These are phyloP conservation scores for Nilaparvata lugens DNA, from an alignment of 1,140 invertebrate genomes.

Conservation along the genomic window DNA sequence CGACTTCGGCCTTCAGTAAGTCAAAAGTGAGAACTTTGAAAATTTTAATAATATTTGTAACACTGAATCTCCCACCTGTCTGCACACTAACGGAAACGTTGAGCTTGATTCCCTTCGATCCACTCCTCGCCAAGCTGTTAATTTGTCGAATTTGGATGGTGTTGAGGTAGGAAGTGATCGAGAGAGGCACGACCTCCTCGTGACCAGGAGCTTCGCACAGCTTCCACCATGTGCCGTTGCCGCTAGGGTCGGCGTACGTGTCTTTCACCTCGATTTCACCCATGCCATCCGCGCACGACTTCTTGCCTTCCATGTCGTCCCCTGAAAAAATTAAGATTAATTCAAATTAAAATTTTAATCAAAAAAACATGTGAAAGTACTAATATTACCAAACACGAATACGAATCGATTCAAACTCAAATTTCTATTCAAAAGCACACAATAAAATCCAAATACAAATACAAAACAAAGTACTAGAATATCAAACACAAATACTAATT, in stretches of 20 bases:
- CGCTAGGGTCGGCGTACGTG: constrained; percentile 46
- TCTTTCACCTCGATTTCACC: constrained; percentile 49
- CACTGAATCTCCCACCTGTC: constrained; percentile 15
- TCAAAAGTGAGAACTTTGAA: too few relatives aligned
- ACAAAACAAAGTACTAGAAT: too few relatives aligned
- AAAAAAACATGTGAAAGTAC: too few relatives aligned
- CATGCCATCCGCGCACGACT: constrained; percentile 33
- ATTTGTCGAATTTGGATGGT: constrained; percentile 44
- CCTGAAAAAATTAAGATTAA: too few relatives aligned
- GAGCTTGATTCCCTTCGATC: constrained; percentile 36
- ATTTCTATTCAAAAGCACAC: too few relatives aligned
- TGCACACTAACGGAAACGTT: constrained; percentile 41
- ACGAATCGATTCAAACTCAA: too few relatives aligned
- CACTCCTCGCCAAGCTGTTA: constrained; percentile 34
- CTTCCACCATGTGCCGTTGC: constrained; percentile 52
- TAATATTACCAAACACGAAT: too few relatives aligned
- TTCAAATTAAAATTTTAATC: too few relatives aligned
- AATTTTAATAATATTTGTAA: neutral
- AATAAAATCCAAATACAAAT: too few relatives aligned
- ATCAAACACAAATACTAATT: too few relatives aligned
- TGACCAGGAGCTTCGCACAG: constrained; percentile 42
- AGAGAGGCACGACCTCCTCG: constrained; percentile 37
- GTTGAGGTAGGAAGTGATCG: constrained; percentile 52
- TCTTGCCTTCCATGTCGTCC: constrained; percentile 16
- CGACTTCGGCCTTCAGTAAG: too few relatives aligned